These are phyloP conservation scores for Pilophorus perplexus DNA, from an alignment of 2,888 invertebrate species.

Conservation along the genomic window DNA sequence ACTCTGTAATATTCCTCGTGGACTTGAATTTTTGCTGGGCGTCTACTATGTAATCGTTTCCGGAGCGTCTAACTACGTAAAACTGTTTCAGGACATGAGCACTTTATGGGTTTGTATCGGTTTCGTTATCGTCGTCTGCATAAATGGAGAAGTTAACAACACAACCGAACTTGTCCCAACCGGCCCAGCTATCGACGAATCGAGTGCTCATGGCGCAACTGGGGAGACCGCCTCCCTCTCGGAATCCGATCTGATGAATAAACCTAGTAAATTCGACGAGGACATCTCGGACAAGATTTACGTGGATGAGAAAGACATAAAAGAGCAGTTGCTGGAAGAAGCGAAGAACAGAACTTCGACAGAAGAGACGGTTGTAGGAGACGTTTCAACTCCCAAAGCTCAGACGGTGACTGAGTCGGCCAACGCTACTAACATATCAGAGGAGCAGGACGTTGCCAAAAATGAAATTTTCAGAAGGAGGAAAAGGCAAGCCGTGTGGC, in stretches of 20 bases:
- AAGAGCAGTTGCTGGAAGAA: constrained; percentile 12
- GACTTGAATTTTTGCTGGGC: no score
- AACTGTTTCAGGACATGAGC: constrained; percentile 32
- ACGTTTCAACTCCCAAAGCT: neutral
- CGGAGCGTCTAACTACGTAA: no score
- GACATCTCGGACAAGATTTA: constrained; percentile 50
- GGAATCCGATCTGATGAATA: constrained; percentile 10
- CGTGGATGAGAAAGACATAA: constrained; percentile 47
- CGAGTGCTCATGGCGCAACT: neutral
- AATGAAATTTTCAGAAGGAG: constrained; percentile 27
- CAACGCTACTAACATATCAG: neutral
- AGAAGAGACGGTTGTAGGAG: neutral
- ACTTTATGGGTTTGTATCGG: constrained; percentile 28
- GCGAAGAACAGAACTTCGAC: neutral
- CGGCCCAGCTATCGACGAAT: constrained; percentile 8
- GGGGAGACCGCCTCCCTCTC: no score
- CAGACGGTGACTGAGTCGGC: neutral
- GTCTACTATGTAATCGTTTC: no score
- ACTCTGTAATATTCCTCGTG: no score
- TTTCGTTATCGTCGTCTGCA: constrained; percentile 27
- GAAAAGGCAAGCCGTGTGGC: constrained; percentile 35
- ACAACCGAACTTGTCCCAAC: neutral
- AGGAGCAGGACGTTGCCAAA: constrained; percentile 32
- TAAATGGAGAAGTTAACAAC: constrained; percentile 32
- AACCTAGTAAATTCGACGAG: constrained; percentile 50